These are phyloP conservation scores for Scytalopus superciliaris DNA, from an alignment of 2,113 vertebrate species.

Conservation along the genomic window DNA sequence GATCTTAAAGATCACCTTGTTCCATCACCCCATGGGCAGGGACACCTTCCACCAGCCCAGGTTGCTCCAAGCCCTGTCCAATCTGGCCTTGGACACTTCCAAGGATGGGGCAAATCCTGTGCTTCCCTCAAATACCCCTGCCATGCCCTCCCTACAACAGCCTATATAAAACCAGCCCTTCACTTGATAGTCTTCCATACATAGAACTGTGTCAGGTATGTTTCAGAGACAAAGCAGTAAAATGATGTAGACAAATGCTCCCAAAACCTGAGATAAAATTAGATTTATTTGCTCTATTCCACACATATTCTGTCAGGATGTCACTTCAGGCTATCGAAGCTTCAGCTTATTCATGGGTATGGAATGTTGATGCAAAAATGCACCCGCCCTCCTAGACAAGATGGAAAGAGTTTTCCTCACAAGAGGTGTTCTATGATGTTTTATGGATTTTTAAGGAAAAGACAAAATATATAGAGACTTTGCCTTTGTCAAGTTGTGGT, in stretches of 20 bases:
- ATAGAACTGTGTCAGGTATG: neutral
- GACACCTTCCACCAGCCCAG: neutral
- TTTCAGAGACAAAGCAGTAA: neutral
- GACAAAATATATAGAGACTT: neutral
- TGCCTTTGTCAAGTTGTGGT: neutral
- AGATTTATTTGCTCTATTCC: neutral
- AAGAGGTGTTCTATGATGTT: neutral
- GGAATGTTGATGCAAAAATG: neutral
- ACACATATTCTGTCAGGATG: neutral
- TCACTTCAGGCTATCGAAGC: neutral
- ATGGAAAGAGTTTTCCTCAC: neutral
- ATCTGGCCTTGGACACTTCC: neutral
- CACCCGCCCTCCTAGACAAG: neutral
- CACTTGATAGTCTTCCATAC: too few relatives aligned
- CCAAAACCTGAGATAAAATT: neutral
- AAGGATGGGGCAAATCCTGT: neutral
- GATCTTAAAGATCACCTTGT: neutral
- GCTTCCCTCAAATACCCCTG: neutral
- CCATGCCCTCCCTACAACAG: neutral
- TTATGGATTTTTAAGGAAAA: neutral
- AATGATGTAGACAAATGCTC: neutral
- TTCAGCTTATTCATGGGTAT: neutral
- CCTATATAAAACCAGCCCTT: neutral
- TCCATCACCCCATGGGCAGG: neutral
- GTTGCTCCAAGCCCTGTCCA: neutral